A percentile compares a stretch with the other conserved stretches of the same genome.
Conservation (phyloP, 2,797 vertebrate genomes). For the Loriculus beryllinus region DNA sequence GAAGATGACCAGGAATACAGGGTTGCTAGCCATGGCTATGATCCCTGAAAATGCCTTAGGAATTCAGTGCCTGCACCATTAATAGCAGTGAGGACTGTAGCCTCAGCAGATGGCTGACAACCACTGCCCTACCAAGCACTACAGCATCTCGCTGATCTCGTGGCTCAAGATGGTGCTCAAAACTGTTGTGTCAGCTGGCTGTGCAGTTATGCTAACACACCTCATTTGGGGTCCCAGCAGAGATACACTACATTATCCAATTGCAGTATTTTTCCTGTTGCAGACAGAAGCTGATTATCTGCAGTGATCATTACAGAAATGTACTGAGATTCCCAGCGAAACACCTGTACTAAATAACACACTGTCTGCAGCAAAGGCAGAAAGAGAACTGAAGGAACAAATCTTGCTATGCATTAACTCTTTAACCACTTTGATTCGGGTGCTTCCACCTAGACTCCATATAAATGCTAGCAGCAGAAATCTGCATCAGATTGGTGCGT, state of each 20-base stretch:
- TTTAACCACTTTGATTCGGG: neutral
- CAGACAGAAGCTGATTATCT: constrained; percentile 38
- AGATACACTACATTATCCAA: neutral
- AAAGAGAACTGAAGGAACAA: neutral
- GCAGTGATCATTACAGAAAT: neutral
- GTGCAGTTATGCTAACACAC: neutral
- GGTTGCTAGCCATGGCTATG: neutral
- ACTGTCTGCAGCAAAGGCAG: neutral
- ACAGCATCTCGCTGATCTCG: neutral
- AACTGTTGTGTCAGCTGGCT: neutral
- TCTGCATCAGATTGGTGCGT: neutral
- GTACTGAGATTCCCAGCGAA: neutral
- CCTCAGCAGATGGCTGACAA: neutral
- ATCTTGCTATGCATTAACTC: neutral
- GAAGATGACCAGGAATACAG: neutral
- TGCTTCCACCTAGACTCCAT: neutral
- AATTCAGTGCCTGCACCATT: neutral
- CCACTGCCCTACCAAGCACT: neutral
- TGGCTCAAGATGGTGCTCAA: neutral
- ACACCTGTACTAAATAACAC: neutral
- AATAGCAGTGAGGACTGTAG: neutral
- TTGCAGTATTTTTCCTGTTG: neutral
- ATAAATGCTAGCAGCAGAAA: neutral
- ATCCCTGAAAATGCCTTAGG: neutral
- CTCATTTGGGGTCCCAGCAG: neutral